These are phyloP conservation scores for Anhinga rufa DNA, from an alignment of 2,113 vertebrate species.

Conservation along the genomic window DNA sequence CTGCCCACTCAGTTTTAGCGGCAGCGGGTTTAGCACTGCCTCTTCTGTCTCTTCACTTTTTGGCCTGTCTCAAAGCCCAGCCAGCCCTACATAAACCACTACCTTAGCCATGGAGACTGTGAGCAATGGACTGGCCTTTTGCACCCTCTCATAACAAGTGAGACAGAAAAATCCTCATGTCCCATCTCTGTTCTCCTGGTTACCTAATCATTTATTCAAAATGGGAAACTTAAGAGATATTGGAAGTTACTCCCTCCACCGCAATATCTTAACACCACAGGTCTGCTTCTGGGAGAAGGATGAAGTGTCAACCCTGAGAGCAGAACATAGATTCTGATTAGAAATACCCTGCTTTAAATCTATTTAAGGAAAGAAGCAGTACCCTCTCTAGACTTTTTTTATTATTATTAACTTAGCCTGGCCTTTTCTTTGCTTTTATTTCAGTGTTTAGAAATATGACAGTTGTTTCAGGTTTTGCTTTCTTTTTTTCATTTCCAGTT, in stretches of 20 bases:
- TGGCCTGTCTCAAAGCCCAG: neutral
- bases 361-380: neutral
- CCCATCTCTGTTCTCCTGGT: neutral
- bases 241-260: neutral
- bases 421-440: neutral
- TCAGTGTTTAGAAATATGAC: neutral
- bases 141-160: neutral
- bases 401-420: neutral
- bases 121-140: neutral
- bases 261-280: neutral
- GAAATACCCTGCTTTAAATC: neutral
- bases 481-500: neutral
- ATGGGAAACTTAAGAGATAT: neutral
- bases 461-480: neutral
- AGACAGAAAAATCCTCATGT: neutral
- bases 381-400: neutral
- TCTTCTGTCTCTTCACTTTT: neutral
- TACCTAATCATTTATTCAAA: neutral
- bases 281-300: neutral
- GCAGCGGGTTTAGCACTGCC: neutral
- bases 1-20: rapidly evolving
- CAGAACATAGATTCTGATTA: neutral
- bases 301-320: neutral
- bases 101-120: neutral
- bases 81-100: rapidly evolving